Evolutionary conservation across 1,140 invertebrate species (phyloP).

Genomic region (Anoplolepis gracilipes): DNA sequence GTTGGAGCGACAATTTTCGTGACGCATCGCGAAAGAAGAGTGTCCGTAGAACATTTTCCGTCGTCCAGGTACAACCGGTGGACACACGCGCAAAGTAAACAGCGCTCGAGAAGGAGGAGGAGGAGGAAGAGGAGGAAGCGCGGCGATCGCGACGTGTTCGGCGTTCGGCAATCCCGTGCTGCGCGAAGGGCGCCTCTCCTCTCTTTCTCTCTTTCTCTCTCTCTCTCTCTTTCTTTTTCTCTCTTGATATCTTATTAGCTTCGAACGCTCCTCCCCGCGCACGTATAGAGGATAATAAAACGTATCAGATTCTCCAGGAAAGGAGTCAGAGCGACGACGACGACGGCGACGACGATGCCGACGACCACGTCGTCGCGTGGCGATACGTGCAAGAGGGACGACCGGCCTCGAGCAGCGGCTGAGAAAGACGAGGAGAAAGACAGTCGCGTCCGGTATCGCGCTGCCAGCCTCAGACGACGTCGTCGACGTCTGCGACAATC

Average conservation of each 20-base stretch:
- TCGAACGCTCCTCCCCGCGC: background rate
- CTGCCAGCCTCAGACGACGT: constrained; percentile 17
- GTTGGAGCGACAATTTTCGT: background rate
- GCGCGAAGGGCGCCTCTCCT: background rate
- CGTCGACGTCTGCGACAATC: constrained; percentile 28
- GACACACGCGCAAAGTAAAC: background rate
- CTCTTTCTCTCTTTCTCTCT: too few species aligned
- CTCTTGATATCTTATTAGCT: background rate
- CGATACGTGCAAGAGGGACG: constrained; percentile 71
- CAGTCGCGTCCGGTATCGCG: constrained; percentile 32
- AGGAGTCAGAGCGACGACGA: background rate
- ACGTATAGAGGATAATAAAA: background rate
- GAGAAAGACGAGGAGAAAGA: constrained; percentile 56
- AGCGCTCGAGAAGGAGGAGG: background rate
- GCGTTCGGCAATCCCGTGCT: constrained; percentile 16
- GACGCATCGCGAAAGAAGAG: background rate
- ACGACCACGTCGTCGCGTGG: background rate
- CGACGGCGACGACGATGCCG: background rate
- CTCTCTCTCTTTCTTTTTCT: too few species aligned
- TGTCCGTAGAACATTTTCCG: too few species aligned
- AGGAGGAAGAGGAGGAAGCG: background rate
- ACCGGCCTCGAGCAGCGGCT: background rate
- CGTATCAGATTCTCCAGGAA: background rate
- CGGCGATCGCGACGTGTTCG: constrained; percentile 20
- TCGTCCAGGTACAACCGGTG: background rate